phyloP scores from a whole-genome alignment of 2,888 invertebrate genomes.

The Acleris literana region DNA sequence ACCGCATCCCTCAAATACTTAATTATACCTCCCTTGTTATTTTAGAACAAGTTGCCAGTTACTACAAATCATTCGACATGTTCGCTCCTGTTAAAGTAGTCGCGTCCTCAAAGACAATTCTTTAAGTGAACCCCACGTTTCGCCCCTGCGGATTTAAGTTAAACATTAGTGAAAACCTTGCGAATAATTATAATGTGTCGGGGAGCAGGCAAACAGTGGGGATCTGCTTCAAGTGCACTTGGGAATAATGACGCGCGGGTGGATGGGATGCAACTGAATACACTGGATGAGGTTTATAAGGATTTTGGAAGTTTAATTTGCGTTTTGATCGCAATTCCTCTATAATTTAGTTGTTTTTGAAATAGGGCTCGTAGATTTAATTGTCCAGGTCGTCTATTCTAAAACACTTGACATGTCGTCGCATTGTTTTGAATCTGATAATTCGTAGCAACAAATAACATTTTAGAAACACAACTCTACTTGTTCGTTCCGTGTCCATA shows the following conservation, averaged over 20 bases:
- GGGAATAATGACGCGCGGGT: conserved; percentile 64
- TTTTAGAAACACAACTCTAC: too few species aligned
- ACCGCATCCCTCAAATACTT: too few species aligned
- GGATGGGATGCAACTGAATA: conserved; percentile 6
- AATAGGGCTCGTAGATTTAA: too few species aligned
- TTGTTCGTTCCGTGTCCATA: background rate
- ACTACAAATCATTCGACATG: too few species aligned
- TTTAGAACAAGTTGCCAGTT: too few species aligned
- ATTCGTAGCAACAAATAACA: too few species aligned
- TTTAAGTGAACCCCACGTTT: conserved; percentile 59
- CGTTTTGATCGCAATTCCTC: background rate
- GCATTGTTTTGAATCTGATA: too few species aligned
- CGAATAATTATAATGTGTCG: conserved; percentile 73
- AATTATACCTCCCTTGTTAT: too few species aligned
- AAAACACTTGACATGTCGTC: too few species aligned
- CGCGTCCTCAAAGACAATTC: conserved; percentile 48
- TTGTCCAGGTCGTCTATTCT: too few species aligned
- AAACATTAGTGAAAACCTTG: conserved; percentile 73
- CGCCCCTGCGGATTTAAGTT: conserved; percentile 44
- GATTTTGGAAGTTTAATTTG: too few species aligned
- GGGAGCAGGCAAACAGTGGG: conserved; percentile 49
- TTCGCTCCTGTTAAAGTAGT: too few species aligned
- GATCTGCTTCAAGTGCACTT: conserved; percentile 67
- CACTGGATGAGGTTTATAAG: conserved; percentile 6
- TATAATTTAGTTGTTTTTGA: background rate